A percentile compares a stretch with the other conserved stretches of the same genome.
These are phyloP conservation scores for Myrmecophaga tridactyla DNA, from an alignment of 2,113 vertebrate genomes.

Conservation along the genomic window DNA sequence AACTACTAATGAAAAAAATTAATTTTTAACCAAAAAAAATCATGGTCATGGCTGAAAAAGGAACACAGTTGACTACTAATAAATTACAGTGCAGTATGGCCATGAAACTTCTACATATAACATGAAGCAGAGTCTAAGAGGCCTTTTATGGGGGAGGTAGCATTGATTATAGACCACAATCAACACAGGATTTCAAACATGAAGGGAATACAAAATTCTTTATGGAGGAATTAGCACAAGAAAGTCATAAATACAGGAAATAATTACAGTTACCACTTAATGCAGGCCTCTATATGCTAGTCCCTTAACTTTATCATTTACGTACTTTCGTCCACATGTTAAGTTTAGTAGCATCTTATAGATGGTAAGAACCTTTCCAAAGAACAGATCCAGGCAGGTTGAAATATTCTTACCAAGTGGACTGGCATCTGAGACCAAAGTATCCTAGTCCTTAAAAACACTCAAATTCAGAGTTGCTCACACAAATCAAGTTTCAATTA, in stretches of 20 bases:
- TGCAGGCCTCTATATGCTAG: background rate
- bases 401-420: background rate
- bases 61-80: background rate
- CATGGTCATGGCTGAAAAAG: background rate
- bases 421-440: background rate
- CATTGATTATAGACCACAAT: background rate
- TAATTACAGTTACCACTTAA: background rate
- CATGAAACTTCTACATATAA: background rate
- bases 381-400: background rate
- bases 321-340: background rate
- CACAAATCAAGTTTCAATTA: conserved; percentile 22
- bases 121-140: background rate
- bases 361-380: background rate
- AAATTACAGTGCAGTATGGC: background rate
- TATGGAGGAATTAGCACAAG: background rate
- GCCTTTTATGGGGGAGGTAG: background rate
- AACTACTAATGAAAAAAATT: background rate
- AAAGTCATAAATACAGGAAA: background rate
- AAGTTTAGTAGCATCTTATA: background rate
- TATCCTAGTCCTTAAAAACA: background rate
- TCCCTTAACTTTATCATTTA: background rate
- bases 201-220: background rate
- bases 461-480: background rate
- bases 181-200: background rate
- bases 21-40: background rate